Evolutionary conservation across 2,888 invertebrate genomes (phyloP).

Genomic region (Petrolisthes manimaculis): DNA sequence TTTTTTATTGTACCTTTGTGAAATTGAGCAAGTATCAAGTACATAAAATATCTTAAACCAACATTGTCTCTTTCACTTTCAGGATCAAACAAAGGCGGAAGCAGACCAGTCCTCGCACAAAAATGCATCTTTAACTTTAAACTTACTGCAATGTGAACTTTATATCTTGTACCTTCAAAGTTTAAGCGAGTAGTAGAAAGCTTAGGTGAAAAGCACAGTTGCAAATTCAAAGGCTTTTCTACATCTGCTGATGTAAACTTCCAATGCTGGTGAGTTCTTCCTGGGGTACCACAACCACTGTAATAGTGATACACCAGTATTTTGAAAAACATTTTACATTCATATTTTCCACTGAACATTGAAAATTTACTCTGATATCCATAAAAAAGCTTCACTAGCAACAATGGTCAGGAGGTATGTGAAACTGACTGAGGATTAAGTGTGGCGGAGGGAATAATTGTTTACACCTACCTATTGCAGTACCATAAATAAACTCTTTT

Average conservation of each 20-base stretch:
- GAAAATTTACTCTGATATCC: slow-evolving; percentile 29
- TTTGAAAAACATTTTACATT: too few species aligned
- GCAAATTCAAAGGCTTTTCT: too few species aligned
- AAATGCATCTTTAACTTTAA: background rate
- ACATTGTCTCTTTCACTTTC: slow-evolving; percentile 19
- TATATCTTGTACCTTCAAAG: background rate
- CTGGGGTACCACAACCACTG: too few species aligned
- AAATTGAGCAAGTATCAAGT: slow-evolving; percentile 48
- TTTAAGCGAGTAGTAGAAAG: background rate
- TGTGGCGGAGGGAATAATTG: slow-evolving; percentile 46
- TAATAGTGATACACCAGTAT: too few species aligned
- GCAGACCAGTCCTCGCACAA: slow-evolving; percentile 26
- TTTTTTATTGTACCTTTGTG: slow-evolving; percentile 48
- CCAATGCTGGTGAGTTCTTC: too few species aligned
- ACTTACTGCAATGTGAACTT: background rate
- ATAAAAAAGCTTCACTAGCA: slow-evolving; percentile 26
- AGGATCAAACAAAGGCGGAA: slow-evolving; percentile 22
- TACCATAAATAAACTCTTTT: slow-evolving; percentile 25
- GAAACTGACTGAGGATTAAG: slow-evolving; percentile 21
- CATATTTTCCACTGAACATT: background rate
- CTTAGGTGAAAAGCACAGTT: background rate
- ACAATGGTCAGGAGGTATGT: slow-evolving; percentile 9
- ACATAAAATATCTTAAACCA: slow-evolving; percentile 1
- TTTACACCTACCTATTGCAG: slow-evolving; percentile 14
- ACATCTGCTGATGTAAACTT: too few species aligned